These are phyloP conservation scores for Ceratoteleas bidentatus DNA, from an alignment of 1,140 invertebrate species.

Conservation along the genomic window DNA sequence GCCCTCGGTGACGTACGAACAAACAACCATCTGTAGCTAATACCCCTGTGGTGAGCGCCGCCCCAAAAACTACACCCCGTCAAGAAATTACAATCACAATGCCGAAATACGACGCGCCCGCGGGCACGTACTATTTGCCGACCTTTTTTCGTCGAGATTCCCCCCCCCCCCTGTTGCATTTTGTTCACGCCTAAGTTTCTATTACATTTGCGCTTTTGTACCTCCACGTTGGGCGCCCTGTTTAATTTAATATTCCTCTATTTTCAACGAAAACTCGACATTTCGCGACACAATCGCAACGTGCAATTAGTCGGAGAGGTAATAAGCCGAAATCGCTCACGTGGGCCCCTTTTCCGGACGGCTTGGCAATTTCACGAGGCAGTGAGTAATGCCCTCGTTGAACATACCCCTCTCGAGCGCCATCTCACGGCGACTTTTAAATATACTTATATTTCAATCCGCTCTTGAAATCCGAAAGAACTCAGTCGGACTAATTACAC, in stretches of 20 bases:
- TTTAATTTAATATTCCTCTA: not conserved
- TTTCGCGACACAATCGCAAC: no score
- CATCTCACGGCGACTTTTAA: conserved; percentile 19
- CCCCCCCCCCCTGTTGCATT: not conserved
- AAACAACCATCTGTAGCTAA: conserved; percentile 81
- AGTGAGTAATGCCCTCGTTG: not conserved
- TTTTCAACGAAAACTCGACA: not conserved
- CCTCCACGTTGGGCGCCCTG: not conserved
- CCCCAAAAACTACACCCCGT: conserved; percentile 79
- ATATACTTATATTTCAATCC: conserved; percentile 29
- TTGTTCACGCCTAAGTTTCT: conserved; percentile 18
- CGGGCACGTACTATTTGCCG: conserved; percentile 73
- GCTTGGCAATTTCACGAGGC: no score
- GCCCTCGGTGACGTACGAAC: conserved; percentile 77
- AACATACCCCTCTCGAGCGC: not conserved
- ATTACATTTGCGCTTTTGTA: conserved; percentile 38
- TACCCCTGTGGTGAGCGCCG: conserved; percentile 79
- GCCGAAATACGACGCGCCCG: conserved; percentile 79
- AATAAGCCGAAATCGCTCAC: no score
- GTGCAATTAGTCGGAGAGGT: no score
- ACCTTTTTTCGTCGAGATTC: conserved; percentile 57
- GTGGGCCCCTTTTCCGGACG: conserved; percentile 6
- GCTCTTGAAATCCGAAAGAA: not conserved
- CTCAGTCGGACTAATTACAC: not conserved
- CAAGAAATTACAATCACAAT: conserved; percentile 82